Evolutionary conservation across 2,113 vertebrate genomes (phyloP), one percentile per base, ranked within the genome.

Genomic region (Sinocyclocheilus maitianheensis): DNA sequence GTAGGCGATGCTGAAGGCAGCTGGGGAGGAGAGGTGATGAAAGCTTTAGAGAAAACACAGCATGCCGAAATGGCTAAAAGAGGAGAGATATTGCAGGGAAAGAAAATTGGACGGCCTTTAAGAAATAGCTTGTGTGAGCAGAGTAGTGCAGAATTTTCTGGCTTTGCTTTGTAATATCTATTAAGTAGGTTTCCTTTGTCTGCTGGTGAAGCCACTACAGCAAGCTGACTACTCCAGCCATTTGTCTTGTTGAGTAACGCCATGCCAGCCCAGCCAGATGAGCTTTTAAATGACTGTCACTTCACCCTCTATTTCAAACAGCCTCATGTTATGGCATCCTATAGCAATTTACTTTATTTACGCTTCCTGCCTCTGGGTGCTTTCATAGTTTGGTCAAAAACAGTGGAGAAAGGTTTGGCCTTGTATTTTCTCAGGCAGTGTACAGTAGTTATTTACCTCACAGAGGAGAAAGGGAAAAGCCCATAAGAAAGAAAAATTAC

Each of bases 261-360:
- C 86, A 86, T 90, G 90, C 90, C 90, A 90, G 84, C 85, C 77
- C 77, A 86, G 85, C 88, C 87, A 90, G 88, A 90, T 90, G 90
- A 91, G 92, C 91, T 91, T 93, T 92, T 91, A 92, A 92, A 92
- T 94, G 91, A 90, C 88, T 82, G 88, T 87, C 91, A 91, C 87
- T 90, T 91, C 89, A 89, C 82, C 89, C 87, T 89, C 82, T 79
- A 88, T 85, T 89, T 86, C 90, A 91, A 89, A 90, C 87, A 84
- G 89, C 84, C 87, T 74, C 86, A 81, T 87, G 91, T 91, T 91
- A 91, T 90, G 89, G 85, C 89, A 89, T 81, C 83, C 84, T 89
- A 81, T 90, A 88, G 90, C 79, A 86, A 81, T 89, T 88, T 53
- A 63, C 86, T 88, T 90, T 90, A 90, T 92, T 91, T 89, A 88